Conservation (phyloP, 2,888 invertebrate genomes). For the Chirona hameri region DNA sequence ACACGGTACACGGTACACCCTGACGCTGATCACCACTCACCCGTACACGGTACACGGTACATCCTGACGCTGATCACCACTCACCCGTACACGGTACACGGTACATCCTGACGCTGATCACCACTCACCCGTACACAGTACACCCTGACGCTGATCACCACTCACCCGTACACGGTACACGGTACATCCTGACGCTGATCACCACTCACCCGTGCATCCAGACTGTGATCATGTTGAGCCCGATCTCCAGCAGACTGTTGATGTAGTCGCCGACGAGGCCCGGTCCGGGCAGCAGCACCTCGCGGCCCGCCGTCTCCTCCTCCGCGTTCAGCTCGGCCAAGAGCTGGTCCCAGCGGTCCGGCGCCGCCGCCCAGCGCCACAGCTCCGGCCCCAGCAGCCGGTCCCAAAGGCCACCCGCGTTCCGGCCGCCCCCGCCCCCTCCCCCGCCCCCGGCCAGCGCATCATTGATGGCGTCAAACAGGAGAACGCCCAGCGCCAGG, state of each 20-base stretch:
- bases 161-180: too few relatives aligned
- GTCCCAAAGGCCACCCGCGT: neutral
- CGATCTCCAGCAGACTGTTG: slow-evolving; percentile 37
- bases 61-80: too few relatives aligned
- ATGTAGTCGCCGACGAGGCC: slow-evolving; percentile 37
- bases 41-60: too few relatives aligned
- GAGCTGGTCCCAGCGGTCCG: neutral
- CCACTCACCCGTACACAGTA: too few relatives aligned
- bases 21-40: too few relatives aligned
- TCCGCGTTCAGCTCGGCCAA: neutral
- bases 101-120: too few relatives aligned
- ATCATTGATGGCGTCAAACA: slow-evolving; percentile 35
- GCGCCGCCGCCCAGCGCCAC: neutral
- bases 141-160: too few relatives aligned
- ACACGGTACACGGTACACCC: too few relatives aligned
- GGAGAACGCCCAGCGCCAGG: slow-evolving; percentile 35
- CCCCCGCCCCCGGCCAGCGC: slow-evolving; percentile 29
- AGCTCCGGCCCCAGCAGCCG: neutral
- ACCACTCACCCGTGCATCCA: slow-evolving; percentile 24
- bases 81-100: too few relatives aligned
- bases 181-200: too few relatives aligned
- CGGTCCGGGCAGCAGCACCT: slow-evolving; percentile 34
- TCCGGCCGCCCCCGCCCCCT: neutral
- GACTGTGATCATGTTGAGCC: slow-evolving; percentile 37
- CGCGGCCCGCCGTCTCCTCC: slow-evolving; percentile 13